Conservation (phyloP, 2,888 invertebrate genomes). For the Galeruca laticollis region DNA sequence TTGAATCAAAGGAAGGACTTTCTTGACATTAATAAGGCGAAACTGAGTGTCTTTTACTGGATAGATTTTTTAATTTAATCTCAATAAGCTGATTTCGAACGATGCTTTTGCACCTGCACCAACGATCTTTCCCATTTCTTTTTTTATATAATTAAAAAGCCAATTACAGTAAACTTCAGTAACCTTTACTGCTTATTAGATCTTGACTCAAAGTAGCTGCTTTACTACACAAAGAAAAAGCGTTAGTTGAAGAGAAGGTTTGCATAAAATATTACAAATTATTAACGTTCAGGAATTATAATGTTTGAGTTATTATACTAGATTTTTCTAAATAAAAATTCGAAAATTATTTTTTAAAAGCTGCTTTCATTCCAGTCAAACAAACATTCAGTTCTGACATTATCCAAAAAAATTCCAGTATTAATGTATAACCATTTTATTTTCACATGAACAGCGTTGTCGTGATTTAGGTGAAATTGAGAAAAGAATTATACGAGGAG, state of each 20-base stretch:
- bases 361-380: too few species aligned
- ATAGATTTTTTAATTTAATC: background rate
- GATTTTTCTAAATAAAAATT: background rate
- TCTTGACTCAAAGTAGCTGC: constrained; percentile 19
- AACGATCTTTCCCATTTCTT: background rate
- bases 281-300: too few species aligned
- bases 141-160: background rate
- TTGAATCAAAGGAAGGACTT: too few species aligned
- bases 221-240: constrained; percentile 8
- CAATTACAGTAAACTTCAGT: constrained; percentile 7
- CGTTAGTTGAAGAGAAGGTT: constrained; percentile 6
- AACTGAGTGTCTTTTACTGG: too few species aligned
- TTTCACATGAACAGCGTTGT: too few species aligned
- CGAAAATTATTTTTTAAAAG: too few species aligned
- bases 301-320: background rate
- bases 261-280: constrained; percentile 18
- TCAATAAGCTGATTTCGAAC: background rate
- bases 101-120: constrained; percentile 3
- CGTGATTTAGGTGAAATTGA: too few species aligned
- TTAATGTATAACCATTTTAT: too few species aligned
- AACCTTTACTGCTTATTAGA: constrained; percentile 26
- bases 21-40: too few species aligned
- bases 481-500: too few species aligned
- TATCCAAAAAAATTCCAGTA: too few species aligned
- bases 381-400: too few species aligned